Percentiles rank a stretch among this genome's conserved stretches.
Conservation (phyloP, 2,797 vertebrate species). For the Saxicola maurus region DNA sequence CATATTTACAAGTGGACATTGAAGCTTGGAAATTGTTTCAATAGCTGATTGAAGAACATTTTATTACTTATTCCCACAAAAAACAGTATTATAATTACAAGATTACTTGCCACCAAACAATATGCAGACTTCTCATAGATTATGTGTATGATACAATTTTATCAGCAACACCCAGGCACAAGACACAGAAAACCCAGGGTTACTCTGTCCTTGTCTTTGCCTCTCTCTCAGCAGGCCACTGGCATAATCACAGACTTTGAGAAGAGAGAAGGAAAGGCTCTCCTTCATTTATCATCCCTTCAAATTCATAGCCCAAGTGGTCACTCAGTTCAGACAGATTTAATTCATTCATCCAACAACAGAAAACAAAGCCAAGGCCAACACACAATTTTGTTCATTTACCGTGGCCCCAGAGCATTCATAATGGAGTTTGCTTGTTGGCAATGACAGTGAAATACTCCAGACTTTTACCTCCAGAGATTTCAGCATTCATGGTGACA, state of each 20-base stretch:
- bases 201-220: neutral
- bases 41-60: neutral
- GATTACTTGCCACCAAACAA: neutral
- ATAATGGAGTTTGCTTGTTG: constrained; percentile 27
- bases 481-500: constrained; percentile 11
- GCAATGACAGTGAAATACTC: constrained; percentile 8
- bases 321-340: neutral
- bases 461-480: constrained; percentile 21
- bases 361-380: constrained; percentile 28
- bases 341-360: constrained; percentile 16
- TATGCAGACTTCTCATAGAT: neutral
- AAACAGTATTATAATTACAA: neutral
- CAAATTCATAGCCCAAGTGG: constrained; percentile 9
- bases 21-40: neutral
- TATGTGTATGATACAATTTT: neutral
- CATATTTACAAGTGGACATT: neutral
- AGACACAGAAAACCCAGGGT: neutral
- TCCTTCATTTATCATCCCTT: constrained; percentile 34
- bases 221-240: neutral
- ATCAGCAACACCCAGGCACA: neutral
- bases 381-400: constrained; percentile 21
- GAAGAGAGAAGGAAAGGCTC: neutral
- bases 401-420: neutral
- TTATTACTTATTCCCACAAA: neutral
- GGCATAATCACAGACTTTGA: neutral